A percentile compares a stretch with the other conserved stretches of the same genome.
Evolutionary conservation across 1,140 invertebrate species (phyloP).

Genomic region (Drosophila novamexicana): DNA sequence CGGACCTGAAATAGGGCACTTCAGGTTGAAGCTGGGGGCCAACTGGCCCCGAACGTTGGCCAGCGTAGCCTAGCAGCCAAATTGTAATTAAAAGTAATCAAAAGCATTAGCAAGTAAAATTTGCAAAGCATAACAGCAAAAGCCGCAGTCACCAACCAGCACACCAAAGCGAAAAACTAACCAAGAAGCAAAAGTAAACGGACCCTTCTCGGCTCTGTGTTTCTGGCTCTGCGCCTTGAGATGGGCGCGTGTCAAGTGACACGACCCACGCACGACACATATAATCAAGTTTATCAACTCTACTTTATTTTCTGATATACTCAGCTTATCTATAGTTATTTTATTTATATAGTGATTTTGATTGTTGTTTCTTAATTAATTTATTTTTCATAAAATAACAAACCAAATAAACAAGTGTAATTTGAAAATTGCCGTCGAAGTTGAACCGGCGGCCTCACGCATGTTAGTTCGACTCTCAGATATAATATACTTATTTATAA

Average conservation of each 20-base stretch:
- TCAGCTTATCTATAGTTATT: no score
- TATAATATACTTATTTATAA: no score
- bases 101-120: slow-evolving; percentile 77
- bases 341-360: no score
- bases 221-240: slow-evolving; percentile 1
- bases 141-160: slow-evolving; percentile 16
- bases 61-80: slow-evolving; percentile 71
- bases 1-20: not conserved
- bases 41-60: slow-evolving; percentile 19
- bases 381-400: no score
- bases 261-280: not conserved
- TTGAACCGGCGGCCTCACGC: no score
- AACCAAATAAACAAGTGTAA: no score
- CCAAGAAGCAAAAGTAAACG: slow-evolving; percentile 48
- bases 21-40: not conserved
- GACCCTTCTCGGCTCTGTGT: slow-evolving; percentile 2
- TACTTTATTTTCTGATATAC: no score
- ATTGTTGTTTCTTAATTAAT: no score
- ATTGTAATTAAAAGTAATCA: slow-evolving; percentile 82
- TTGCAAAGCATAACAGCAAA: slow-evolving; percentile 44
- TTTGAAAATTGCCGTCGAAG: no score
- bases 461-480: no score
- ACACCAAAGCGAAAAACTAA: slow-evolving; percentile 32
- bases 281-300: no score
- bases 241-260: not conserved